Evolutionary conservation across 2,888 invertebrate genomes (phyloP), one percentile per base, ranked within the genome.

Genomic region (Temnothorax rugatulus): DNA sequence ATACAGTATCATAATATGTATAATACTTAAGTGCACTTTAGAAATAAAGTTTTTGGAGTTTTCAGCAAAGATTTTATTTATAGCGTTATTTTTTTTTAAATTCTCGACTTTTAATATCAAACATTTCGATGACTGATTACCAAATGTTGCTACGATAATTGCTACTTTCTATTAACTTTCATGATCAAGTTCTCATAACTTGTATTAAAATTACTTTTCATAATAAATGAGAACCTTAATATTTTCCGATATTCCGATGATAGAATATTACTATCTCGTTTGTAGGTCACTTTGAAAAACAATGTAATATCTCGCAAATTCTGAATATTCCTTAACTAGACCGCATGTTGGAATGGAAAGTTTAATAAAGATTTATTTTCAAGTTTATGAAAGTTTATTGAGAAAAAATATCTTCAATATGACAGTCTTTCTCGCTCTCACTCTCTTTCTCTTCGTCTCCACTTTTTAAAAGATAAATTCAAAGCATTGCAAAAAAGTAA

Each of bases 221-320:
- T 44, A 7, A 21, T 64, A 77, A n/a, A 76, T 38, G 18, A 66
- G 2, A 2, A 18, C 18, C 34, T 2, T 50, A 25, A 15, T 44
- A 61, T 34, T 44, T 74, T n/a, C 13, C 52, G 13, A 52, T 64
- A 18, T 74, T n/a, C 13, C 52, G 13, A 52, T 64, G 21, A 38
- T 15, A 41, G 9, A 29, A 15, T 52, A 34, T 25, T 76, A n/a
- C 13, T 52, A 77, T 41, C 52, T 54, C 29, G 41, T 29, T 54
- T 66, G 76, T 66, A 41, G 52, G 25, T 66, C 66, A 68, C 41
- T 68, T 66, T 25, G 25, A 66, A 41, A 75, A 7, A 52, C 25
- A 76, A 66, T 68, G 21, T 64, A 76, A 64, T 34, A 75, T 52
- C 38, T 77, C n/a, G 38, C 76, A 54, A 68, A 77, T 68, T 66